Conservation (phyloP, 2,888 invertebrate genomes). For the Scelioninae gen. 1 region DNA sequence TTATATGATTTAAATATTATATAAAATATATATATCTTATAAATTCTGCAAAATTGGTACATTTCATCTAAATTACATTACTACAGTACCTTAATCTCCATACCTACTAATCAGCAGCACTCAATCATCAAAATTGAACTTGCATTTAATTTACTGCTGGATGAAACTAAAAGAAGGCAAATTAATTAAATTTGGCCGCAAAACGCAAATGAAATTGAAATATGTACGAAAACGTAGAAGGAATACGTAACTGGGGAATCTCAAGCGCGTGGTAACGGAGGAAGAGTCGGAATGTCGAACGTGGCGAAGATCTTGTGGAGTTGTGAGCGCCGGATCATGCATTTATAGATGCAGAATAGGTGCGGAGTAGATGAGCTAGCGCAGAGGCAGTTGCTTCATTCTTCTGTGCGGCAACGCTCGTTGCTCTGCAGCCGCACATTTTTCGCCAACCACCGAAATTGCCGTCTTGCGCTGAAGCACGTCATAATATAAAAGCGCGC, state of each 20-base stretch:
- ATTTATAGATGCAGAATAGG: slow-evolving; percentile 59
- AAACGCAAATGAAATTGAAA: slow-evolving; percentile 52
- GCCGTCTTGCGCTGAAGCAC: slow-evolving; percentile 49
- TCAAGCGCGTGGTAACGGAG: slow-evolving; percentile 14
- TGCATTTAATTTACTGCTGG: neutral
- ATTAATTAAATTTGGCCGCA: slow-evolving; percentile 48
- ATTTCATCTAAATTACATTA: no score
- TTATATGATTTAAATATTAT: no score
- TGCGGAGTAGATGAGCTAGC: slow-evolving; percentile 55
- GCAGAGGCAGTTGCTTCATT: slow-evolving; percentile 43
- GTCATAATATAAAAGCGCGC: slow-evolving; percentile 62
- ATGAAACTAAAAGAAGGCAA: slow-evolving; percentile 19
- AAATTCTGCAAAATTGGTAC: no score
- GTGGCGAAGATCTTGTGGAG: slow-evolving; percentile 38
- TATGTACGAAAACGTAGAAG: slow-evolving; percentile 35
- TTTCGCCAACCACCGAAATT: slow-evolving; percentile 57
- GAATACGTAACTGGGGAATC: slow-evolving; percentile 39
- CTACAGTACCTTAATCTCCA: no score
- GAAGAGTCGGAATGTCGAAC: slow-evolving; percentile 29
- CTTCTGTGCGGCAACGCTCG: slow-evolving; percentile 12
- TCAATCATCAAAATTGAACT: slow-evolving; percentile 18
- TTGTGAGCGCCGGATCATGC: slow-evolving; percentile 14
- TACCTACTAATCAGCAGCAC: neutral
- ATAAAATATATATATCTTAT: no score
- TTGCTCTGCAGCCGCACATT: slow-evolving; percentile 27